phyloP scores from a whole-genome alignment of 2,888 invertebrate species.

The Drosophila incognita region DNA sequence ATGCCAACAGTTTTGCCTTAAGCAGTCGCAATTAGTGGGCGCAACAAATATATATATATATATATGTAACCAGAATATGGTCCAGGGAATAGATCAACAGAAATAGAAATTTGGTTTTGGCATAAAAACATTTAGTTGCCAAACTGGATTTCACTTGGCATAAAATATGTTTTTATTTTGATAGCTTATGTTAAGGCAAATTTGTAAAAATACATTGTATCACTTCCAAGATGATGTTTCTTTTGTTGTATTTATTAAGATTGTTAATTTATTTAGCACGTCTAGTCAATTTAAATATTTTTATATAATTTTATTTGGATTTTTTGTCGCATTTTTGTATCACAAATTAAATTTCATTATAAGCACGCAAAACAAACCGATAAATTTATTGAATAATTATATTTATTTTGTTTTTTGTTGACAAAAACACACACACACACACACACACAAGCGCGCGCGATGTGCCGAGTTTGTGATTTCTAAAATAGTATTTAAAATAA shows the following conservation, averaged over 20 bases:
- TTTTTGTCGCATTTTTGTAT: not conserved
- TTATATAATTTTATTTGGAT: not conserved
- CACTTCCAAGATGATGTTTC: not conserved
- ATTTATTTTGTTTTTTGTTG: constrained; percentile 4
- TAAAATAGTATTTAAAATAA: constrained; percentile 5
- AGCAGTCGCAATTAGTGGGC: constrained; percentile 34
- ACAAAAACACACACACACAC: constrained; percentile 13
- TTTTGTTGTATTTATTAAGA: not conserved
- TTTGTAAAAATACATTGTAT: not conserved
- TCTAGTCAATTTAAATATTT: not conserved
- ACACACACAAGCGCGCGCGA: constrained; percentile 11
- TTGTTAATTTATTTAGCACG: constrained; percentile 2
- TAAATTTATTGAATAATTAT: constrained; percentile 26
- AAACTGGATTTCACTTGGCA: not conserved
- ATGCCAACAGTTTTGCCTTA: constrained; percentile 21
- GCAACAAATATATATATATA: not conserved
- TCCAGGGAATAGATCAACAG: constrained; percentile 5
- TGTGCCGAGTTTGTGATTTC: constrained; percentile 7
- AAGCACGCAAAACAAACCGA: constrained; percentile 24
- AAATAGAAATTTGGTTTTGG: constrained; percentile 12
- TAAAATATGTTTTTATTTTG: not conserved
- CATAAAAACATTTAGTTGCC: not conserved
- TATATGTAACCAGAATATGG: constrained; percentile 1
- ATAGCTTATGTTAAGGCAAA: not conserved
- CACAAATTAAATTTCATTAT: constrained; percentile 6